Evolutionary conservation across 2,888 invertebrate species (phyloP).

Genomic region (Schrankia costaestrigalis): DNA sequence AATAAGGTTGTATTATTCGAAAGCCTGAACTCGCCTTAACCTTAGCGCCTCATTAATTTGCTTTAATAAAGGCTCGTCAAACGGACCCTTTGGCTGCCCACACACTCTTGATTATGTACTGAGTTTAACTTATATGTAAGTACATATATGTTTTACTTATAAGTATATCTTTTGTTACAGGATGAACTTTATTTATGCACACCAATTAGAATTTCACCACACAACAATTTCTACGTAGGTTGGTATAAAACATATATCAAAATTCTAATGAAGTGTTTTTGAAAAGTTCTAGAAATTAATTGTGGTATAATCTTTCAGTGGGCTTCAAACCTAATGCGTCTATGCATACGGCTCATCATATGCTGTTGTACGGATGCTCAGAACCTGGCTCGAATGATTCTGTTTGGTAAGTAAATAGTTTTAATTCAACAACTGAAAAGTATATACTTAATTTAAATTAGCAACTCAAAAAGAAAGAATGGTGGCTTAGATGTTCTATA

Average conservation of each 20-base stretch:
- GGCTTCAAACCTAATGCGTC: constrained; percentile 96
- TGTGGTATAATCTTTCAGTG: constrained; percentile 76
- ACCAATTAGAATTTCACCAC: constrained; percentile 89
- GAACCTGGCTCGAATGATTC: constrained; percentile 86
- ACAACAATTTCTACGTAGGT: constrained; percentile 91
- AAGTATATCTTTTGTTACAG: constrained; percentile 78
- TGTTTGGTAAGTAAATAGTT: constrained; percentile 83
- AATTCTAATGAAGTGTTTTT: background rate
- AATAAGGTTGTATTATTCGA: too few species aligned
- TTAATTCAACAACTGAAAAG: too few species aligned
- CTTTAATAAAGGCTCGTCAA: too few species aligned
- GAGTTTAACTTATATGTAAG: too few species aligned
- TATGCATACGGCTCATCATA: constrained; percentile 95
- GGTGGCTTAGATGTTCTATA: too few species aligned
- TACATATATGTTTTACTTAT: too few species aligned
- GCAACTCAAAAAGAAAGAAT: too few species aligned
- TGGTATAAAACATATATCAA: constrained; percentile 17
- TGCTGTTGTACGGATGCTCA: constrained; percentile 94
- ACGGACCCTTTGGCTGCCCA: too few species aligned
- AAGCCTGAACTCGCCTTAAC: too few species aligned
- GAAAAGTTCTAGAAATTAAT: background rate
- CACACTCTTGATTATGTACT: background rate
- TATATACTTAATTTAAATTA: too few species aligned
- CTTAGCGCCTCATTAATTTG: too few species aligned
- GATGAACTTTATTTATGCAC: constrained; percentile 96